These are phyloP conservation scores for Neoascia interrupta DNA, from an alignment of 2,888 invertebrate species.

Conservation along the genomic window DNA sequence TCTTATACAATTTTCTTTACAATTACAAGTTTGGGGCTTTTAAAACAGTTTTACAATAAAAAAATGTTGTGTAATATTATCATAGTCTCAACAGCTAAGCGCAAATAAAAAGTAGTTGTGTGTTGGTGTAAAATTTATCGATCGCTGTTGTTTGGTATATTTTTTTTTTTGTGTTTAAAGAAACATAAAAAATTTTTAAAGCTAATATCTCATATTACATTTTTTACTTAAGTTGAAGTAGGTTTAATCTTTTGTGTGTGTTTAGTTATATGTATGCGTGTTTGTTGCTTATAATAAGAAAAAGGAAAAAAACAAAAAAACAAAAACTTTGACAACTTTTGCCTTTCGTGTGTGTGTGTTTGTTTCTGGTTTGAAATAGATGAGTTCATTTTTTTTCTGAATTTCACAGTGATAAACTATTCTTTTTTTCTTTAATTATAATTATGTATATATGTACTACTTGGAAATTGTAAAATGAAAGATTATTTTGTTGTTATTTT, in stretches of 20 bases:
- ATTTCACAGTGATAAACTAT: conserved; percentile 61
- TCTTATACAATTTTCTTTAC: no score
- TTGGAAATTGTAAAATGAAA: conserved; percentile 68
- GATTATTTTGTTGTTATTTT: conserved; percentile 64
- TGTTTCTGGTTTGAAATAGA: conserved; percentile 40
- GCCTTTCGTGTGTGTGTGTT: conserved; percentile 15
- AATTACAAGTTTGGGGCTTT: no score
- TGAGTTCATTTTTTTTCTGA: conserved; percentile 34
- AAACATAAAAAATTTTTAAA: conserved; percentile 42
- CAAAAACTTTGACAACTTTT: neutral
- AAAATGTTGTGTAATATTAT: no score
- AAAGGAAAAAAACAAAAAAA: conserved; percentile 55
- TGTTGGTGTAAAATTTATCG: neutral
- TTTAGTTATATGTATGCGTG: conserved; percentile 65
- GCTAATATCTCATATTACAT: conserved; percentile 66
- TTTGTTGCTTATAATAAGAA: conserved; percentile 53
- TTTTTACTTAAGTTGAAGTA: conserved; percentile 55
- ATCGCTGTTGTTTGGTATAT: conserved; percentile 19
- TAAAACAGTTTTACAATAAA: no score
- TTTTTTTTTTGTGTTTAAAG: conserved; percentile 8
- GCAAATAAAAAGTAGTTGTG: conserved; percentile 9
- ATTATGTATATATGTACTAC: conserved; percentile 55
- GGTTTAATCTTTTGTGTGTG: conserved; percentile 43
- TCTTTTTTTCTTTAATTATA: conserved; percentile 28
- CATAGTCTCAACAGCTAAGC: conserved; percentile 41